Evolutionary conservation across 2,797 vertebrate species (phyloP), one percentile per base, ranked within the genome.

Genomic region (Lacerta viridis): DNA sequence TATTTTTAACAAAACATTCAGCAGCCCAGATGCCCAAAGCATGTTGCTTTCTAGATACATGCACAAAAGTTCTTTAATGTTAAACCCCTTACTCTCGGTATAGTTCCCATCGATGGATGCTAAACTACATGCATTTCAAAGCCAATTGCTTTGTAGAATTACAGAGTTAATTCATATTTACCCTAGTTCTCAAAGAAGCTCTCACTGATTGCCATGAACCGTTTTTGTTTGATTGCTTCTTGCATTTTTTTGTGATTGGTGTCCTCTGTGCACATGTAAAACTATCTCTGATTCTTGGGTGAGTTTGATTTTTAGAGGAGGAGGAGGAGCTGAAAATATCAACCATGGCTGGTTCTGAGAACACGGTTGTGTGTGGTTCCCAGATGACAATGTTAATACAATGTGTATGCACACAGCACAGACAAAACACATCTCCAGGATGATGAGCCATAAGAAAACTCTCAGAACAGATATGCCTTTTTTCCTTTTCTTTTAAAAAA

Each of bases 71-170:
- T 68, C 7, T 69, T 82, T 18, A 68, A 68, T 43, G 10, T 82
- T 82, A 20, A 29, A 20, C 36, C 39, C 66, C 27, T 39, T 59
- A 80, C 68, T 80, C 2, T 59, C 46, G 25, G 8, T 61, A 36
- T 33, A 87, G 11, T 80, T 61, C 17, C 29, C 25, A 59, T 2
- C 72, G 68, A 72, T 80, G 46, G 23, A 29, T 50, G 27, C 29
- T 4, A 87, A 87, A 71, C 27, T 72, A 36, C 68, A 36, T 84
- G n/a, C 80, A 23, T 71, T 87, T 80, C 69, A 80, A 61, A 59
- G 33, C 6, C 71, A 29, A 5, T 10, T 71, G 41, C 23, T 83
- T 71, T 71, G 23, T 33, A 33, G 41, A 7, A 41, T n/a, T n/a
- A 13, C 41, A 33, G 46, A 29, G 23, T 61, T 74, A 17, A 75